Conservation (phyloP, 2,888 invertebrate genomes). For the Melanotus villosus region DNA sequence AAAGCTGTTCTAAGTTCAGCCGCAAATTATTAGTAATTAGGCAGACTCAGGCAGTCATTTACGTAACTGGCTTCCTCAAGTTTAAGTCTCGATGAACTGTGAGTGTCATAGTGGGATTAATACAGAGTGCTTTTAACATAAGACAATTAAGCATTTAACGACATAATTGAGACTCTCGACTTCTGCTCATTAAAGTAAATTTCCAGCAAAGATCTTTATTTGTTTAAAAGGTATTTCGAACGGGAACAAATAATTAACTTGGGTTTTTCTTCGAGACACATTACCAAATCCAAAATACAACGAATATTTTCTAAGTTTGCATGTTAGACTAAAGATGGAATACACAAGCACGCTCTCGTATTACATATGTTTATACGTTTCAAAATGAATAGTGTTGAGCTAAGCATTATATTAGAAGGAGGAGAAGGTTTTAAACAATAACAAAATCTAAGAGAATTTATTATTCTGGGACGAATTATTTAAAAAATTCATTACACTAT, state of each 20-base stretch:
- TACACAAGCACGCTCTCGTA: too few relatives aligned
- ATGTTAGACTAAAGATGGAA: too few relatives aligned
- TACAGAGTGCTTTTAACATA: conserved; percentile 48
- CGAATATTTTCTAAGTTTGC: too few relatives aligned
- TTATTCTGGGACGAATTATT: too few relatives aligned
- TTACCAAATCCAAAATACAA: too few relatives aligned
- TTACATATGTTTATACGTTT: too few relatives aligned
- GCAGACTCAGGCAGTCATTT: conserved; percentile 42
- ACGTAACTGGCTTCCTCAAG: conserved; percentile 45
- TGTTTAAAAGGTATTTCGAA: not conserved
- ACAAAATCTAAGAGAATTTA: too few relatives aligned
- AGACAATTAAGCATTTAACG: conserved; percentile 48
- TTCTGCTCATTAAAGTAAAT: conserved; percentile 4
- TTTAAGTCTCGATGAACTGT: conserved; percentile 50
- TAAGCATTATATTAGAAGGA: too few relatives aligned
- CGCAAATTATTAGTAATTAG: conserved; percentile 46
- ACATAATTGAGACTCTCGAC: conserved; percentile 23
- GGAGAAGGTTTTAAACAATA: too few relatives aligned
- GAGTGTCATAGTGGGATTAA: conserved; percentile 50
- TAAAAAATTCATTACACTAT: too few relatives aligned
- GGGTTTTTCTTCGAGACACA: too few relatives aligned
- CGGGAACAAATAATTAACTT: not conserved
- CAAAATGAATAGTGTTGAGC: too few relatives aligned
- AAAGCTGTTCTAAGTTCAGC: conserved; percentile 43
- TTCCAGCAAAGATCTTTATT: not conserved